Base-by-base conservation (phyloP, 1,140 invertebrate species). In the Trichonephila inaurata region DNA sequence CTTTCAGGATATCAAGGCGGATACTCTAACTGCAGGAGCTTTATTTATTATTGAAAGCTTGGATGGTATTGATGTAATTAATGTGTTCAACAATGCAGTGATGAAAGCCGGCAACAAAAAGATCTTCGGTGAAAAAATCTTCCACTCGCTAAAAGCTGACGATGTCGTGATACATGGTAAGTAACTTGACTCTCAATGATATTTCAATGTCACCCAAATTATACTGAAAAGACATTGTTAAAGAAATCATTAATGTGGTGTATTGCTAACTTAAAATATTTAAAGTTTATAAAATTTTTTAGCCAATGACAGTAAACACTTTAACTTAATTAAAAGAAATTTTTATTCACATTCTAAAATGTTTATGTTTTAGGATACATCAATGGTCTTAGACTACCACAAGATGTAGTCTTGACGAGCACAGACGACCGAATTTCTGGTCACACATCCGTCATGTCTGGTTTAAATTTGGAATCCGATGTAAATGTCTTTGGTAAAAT, bases 121-220 rank as follows among this genome's bases (percentile, higher is more conserved):
- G 21, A 44, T 93, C 19, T 60, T 14, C 19, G 86, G 92, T 18
- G 92, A 93, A 33, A 89, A 89, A 66, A 89, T 82, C 4, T 89
- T 93, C 58, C 18, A 24, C 14, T 89, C 85, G 1, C 0, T 89
- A 2, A 89, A 21, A 7, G 21, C 86, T 1, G 14, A 89, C 18
- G 60, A 21, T 8, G 91, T n/a, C 16, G 44, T 0, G 16, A 24
- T 77, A 33, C 1, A 77, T 5, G 91, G 91, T 93, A 88, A 88
- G 64, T 87, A 60, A 1, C 12, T 51, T 51, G 2, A 10, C 51
- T 12, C 0, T 5, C 7, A 51, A 51, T 51, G 8, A 10, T 12
- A 51, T 12, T 51, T 51, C 51, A 51, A 51, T 51, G 7, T 51
- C 21, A 1, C 16, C 3, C 40, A 33, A 28, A 28, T 28, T 28